Conservation (phyloP, 2,113 vertebrate genomes). For the Damaliscus lunatus region DNA sequence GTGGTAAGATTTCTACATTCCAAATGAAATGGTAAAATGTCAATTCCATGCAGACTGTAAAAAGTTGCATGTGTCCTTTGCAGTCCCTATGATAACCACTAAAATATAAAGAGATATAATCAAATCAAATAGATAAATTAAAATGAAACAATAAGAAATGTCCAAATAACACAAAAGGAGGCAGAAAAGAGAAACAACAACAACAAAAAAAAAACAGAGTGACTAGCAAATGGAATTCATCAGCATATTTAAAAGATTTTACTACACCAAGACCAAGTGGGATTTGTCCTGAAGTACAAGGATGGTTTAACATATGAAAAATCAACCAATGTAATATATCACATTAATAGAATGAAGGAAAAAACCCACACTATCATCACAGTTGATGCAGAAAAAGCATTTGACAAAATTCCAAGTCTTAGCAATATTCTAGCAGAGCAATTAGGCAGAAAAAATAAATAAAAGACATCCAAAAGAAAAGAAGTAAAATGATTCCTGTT, state of each 20-base stretch:
- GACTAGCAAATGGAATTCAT: neutral
- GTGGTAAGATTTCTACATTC: neutral
- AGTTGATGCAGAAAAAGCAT: neutral
- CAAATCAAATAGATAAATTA: neutral
- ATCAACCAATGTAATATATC: neutral
- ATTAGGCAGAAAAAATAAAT: neutral
- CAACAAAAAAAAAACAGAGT: neutral
- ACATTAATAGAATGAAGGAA: neutral
- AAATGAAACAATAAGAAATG: neutral
- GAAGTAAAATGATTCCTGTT: neutral
- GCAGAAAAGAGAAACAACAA: neutral
- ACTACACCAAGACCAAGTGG: neutral
- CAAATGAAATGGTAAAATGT: neutral
- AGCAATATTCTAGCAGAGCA: neutral
- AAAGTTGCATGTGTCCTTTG: neutral
- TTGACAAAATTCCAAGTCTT: neutral
- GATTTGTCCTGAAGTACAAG: neutral
- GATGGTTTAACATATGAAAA: neutral
- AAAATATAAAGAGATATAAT: neutral
- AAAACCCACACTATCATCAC: neutral
- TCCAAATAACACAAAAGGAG: neutral
- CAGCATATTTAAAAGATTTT: neutral
- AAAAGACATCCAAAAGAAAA: neutral
- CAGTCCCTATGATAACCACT: neutral
- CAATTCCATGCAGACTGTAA: neutral